Base-by-base conservation (phyloP, 64 coral and sea anemone species). In the Montipora cactus region DNA sequence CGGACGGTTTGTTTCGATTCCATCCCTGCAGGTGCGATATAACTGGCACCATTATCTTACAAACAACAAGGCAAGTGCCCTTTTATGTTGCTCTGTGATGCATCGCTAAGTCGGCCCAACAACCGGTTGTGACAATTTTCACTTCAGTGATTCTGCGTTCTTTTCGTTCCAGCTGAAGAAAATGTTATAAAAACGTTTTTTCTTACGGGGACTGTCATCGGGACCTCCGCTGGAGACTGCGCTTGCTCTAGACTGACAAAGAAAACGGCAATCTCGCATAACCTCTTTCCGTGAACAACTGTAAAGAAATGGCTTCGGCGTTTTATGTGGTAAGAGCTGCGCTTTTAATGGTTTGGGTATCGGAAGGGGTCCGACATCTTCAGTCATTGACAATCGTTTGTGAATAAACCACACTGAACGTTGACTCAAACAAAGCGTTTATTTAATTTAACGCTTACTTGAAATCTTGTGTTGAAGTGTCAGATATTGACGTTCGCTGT, bases 41-140 rank as follows among this genome's bases (percentile, higher is more conserved):
- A 49, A 72, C 82, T 50, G 82, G 64, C 82, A 72, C 82, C 66
- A 86, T 86, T 86, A 72, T 86, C 19, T 72, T 86, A 70, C 20
- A 86, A 72, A 86, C 82, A 72, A 86, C 82, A 69, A 19, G 45
- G 45, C 82, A 71, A 86, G 82, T 86, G 82, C 12, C 46, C 66
- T 50, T 86, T 86, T 86, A 4, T 71, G 49, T 50, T 72, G 45
- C 16, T 52, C 21, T 71, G 82, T 72, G 45, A 86, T 64, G 82
- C 82, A 71, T 86, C 82, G 19, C 16, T 86, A 20, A 37, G 19
- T 46, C 11, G 45, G 44, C 18, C 46, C 12, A 86, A 71, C 45
- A 46, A 72, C 82, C 64, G 18, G 82, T 86, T 72, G 45, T 72
- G 46, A 19, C 4, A 86, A 72, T 86, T 86, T 72, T 86, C 82